Conservation (phyloP, 2,113 vertebrate genomes). For the Pachypanchax playfairii region DNA sequence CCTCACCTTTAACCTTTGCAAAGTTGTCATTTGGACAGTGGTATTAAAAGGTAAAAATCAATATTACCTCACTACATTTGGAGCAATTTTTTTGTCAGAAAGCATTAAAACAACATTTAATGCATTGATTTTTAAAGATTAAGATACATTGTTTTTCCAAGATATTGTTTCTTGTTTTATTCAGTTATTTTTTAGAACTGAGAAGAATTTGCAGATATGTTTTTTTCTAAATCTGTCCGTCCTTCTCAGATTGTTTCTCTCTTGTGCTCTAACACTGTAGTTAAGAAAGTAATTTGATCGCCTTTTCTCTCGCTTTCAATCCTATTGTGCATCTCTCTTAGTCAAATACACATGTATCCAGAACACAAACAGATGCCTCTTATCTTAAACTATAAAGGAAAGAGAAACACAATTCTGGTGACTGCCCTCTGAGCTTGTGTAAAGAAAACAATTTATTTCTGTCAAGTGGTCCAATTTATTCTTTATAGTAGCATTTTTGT, state of each 20-base stretch:
- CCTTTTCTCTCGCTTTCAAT: background rate
- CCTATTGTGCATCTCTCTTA: background rate
- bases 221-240: conserved; percentile 12
- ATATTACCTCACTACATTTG: too few relatives aligned
- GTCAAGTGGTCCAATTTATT: conserved; percentile 6
- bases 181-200: too few relatives aligned
- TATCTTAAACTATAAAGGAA: conserved; percentile 21
- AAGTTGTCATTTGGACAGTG: too few relatives aligned
- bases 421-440: conserved; percentile 10
- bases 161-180: too few relatives aligned
- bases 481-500: background rate
- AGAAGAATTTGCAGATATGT: background rate
- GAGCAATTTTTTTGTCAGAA: too few relatives aligned
- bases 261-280: conserved; percentile 9
- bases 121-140: too few relatives aligned
- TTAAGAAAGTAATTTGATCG: conserved; percentile 21
- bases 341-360: conserved; percentile 5
- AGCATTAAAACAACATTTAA: too few relatives aligned
- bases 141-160: too few relatives aligned
- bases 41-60: too few relatives aligned
- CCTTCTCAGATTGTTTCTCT: conserved; percentile 15
- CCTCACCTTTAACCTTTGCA: too few relatives aligned
- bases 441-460: conserved; percentile 5
- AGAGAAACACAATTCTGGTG: conserved; percentile 28
- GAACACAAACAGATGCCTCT: conserved; percentile 12